These are phyloP conservation scores for Actinia equina DNA, from an alignment of 64 coral and sea anemone species.

Conservation along the genomic window DNA sequence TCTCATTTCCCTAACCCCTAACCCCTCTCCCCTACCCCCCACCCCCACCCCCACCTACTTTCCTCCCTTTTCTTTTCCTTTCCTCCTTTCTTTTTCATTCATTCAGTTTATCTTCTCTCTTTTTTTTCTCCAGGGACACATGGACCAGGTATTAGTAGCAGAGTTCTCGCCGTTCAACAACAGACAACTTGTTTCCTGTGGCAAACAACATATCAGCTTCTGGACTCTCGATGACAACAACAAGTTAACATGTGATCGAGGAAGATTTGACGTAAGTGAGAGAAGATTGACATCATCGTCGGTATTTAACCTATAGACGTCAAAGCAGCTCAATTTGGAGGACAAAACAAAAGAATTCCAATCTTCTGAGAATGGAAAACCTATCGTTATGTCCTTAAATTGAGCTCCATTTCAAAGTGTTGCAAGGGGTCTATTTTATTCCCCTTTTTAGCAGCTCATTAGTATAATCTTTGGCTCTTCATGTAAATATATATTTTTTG, in stretches of 20 bases:
- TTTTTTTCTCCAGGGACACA: slow-evolving; percentile 49
- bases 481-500: too few species aligned
- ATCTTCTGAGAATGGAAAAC: too few species aligned
- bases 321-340: too few species aligned
- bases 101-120: background rate
- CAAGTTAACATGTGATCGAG: slow-evolving; percentile 55
- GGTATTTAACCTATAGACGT: too few species aligned
- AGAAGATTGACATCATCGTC: background rate
- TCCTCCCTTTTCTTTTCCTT: background rate
- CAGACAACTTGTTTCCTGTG: slow-evolving; percentile 67
- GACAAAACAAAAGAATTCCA: too few species aligned
- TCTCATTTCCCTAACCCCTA: background rate
- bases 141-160: slow-evolving; percentile 63
- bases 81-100: background rate
- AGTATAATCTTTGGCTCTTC: too few species aligned
- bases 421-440: too few species aligned
- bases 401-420: too few species aligned
- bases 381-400: too few species aligned
- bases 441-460: too few species aligned
- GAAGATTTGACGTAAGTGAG: slow-evolving; percentile 66
- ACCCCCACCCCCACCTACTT: too few species aligned
- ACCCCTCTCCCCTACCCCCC: background rate
- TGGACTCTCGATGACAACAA: slow-evolving; percentile 67
- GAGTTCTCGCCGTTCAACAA: slow-evolving; percentile 54
- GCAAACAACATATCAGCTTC: slow-evolving; percentile 83